phyloP scores from a whole-genome alignment of 2,888 invertebrate genomes.

The Therioaphis trifolii region DNA sequence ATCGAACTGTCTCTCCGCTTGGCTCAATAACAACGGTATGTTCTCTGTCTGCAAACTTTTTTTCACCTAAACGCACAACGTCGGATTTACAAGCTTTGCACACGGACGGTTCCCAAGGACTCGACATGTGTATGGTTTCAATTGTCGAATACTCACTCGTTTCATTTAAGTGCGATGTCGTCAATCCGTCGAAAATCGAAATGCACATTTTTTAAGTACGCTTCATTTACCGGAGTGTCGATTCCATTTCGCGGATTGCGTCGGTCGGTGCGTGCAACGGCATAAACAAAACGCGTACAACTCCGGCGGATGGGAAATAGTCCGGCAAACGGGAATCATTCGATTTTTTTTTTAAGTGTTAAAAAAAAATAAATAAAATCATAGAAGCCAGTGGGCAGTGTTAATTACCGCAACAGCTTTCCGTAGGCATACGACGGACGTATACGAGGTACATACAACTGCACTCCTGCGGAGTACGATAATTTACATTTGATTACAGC shows the following conservation, averaged over 20 bases:
- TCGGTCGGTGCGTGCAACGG: too few relatives aligned
- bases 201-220: constrained; percentile 49
- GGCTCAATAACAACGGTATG: constrained; percentile 57
- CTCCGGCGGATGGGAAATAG: too few relatives aligned
- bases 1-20: constrained; percentile 60
- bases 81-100: not conserved
- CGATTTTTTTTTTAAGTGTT: too few relatives aligned
- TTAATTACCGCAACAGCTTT: too few relatives aligned
- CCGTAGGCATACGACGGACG: too few relatives aligned
- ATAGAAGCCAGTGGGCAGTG: too few relatives aligned
- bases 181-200: constrained; percentile 31
- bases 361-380: too few relatives aligned
- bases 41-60: constrained; percentile 55
- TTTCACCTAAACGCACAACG: constrained; percentile 38
- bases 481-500: constrained; percentile 23
- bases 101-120: not conserved
- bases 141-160: constrained; percentile 36
- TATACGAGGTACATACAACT: too few relatives aligned
- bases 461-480: not conserved
- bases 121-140: not conserved
- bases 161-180: constrained; percentile 53
- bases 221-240: constrained; percentile 11
- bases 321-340: too few relatives aligned
- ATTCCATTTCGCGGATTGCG: constrained; percentile 13
- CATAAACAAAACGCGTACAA: not conserved